These are phyloP conservation scores for Orthosia incerta DNA, from an alignment of 2,888 invertebrate species.

Conservation along the genomic window DNA sequence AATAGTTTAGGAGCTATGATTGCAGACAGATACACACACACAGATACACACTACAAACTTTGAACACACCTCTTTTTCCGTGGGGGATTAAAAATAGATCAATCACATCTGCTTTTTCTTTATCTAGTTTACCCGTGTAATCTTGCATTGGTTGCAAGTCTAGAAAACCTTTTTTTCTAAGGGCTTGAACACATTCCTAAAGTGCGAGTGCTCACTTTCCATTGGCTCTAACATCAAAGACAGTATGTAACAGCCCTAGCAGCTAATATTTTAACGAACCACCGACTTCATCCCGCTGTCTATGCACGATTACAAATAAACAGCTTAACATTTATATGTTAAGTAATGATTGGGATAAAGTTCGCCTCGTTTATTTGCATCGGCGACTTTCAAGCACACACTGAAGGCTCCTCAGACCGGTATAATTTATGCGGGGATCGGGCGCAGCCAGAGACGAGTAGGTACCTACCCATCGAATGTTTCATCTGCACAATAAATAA, in stretches of 20 bases:
- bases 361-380: slow-evolving; percentile 66
- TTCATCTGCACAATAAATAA: slow-evolving; percentile 58
- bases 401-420: slow-evolving; percentile 50
- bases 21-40: too few relatives aligned
- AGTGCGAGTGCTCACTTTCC: slow-evolving; percentile 1
- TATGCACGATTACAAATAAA: slow-evolving; percentile 61
- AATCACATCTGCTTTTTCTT: neutral
- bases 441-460: slow-evolving; percentile 28
- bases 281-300: slow-evolving; percentile 35
- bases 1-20: too few relatives aligned
- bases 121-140: too few relatives aligned
- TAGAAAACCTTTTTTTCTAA: neutral
- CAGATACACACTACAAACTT: too few relatives aligned
- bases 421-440: slow-evolving; percentile 66
- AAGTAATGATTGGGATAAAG: slow-evolving; percentile 65
- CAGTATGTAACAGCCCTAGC: slow-evolving; percentile 18
- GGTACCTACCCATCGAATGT: slow-evolving; percentile 38
- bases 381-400: slow-evolving; percentile 65
- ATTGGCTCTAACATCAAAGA: neutral
- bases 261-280: slow-evolving; percentile 44
- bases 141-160: neutral
- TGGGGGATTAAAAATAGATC: too few relatives aligned
- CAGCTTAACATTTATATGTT: slow-evolving; percentile 61
- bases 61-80: too few relatives aligned
- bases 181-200: neutral